Evolutionary conservation across 1,140 invertebrate genomes (phyloP).

Genomic region (Pinna nobilis): DNA sequence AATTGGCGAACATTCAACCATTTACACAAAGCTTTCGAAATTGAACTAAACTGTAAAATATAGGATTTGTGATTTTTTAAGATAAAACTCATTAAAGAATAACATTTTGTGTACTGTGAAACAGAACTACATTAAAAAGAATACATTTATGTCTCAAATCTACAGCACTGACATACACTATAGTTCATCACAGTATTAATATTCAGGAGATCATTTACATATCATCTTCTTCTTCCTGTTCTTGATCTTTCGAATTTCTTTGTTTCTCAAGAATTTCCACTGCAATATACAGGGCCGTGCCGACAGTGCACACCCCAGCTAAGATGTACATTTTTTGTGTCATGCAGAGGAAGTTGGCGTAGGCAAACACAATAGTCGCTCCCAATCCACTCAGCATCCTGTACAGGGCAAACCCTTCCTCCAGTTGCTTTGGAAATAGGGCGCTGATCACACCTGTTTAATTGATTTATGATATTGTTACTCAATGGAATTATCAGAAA

Average conservation of each 20-base stretch:
- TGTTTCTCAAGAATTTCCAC: slow-evolving; percentile 30
- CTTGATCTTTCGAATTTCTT: background rate
- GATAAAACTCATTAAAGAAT: too few species aligned
- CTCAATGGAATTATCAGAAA: background rate
- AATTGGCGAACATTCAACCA: too few species aligned
- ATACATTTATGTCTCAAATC: too few species aligned
- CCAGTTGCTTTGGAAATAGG: slow-evolving; percentile 59
- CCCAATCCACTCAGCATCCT: slow-evolving; percentile 55
- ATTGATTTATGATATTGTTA: background rate
- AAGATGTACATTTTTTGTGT: slow-evolving; percentile 56
- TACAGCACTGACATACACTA: too few species aligned
- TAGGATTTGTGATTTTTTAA: too few species aligned
- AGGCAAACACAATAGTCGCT: slow-evolving; percentile 45
- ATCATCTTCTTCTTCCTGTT: too few species aligned
- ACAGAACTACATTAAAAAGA: too few species aligned
- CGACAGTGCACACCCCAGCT: slow-evolving; percentile 28
- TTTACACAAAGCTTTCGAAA: too few species aligned
- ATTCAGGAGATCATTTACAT: too few species aligned
- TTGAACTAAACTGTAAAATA: too few species aligned
- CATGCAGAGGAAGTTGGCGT: slow-evolving; percentile 53
- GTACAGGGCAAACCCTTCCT: slow-evolving; percentile 61
- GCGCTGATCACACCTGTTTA: slow-evolving; percentile 62
- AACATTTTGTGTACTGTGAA: too few species aligned
- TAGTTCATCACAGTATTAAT: too few species aligned
- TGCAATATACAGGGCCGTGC: slow-evolving; percentile 44